Evolutionary conservation across 2,113 vertebrate species (phyloP).

Genomic region (Trematocara stigmaticum): DNA sequence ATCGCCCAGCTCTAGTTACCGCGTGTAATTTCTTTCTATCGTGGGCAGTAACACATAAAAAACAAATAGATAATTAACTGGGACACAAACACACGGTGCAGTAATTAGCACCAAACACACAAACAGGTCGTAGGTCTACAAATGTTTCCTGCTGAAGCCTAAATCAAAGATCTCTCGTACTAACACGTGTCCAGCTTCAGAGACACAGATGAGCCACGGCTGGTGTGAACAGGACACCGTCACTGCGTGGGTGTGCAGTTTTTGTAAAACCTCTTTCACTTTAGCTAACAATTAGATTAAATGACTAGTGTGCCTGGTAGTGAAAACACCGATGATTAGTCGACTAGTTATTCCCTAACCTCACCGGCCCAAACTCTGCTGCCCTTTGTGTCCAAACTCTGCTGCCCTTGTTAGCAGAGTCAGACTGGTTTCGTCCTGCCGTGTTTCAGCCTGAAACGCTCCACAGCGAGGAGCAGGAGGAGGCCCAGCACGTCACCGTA

Average conservation of each 20-base stretch:
- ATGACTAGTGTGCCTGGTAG: background rate
- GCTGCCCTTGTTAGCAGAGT: background rate
- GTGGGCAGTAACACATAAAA: background rate
- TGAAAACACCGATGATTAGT: background rate
- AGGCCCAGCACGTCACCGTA: background rate
- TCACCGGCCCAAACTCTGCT: fast-evolving
- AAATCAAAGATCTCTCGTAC: background rate
- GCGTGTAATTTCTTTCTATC: background rate
- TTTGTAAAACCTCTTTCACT: background rate
- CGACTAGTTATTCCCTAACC: fast-evolving
- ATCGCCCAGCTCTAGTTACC: fast-evolving
- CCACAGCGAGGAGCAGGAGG: background rate
- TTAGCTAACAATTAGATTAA: background rate
- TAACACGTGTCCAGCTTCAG: background rate
- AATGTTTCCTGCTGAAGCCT: background rate
- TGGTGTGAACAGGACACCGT: background rate
- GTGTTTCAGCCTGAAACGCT: background rate
- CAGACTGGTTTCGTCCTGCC: background rate
- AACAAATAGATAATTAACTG: background rate
- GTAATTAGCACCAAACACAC: background rate
- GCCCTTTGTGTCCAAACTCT: background rate
- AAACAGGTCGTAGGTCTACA: background rate
- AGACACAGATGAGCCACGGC: background rate
- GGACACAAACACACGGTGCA: background rate
- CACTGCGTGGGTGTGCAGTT: fast-evolving